A percentile compares a stretch with the other conserved stretches of the same genome.
These are phyloP conservation scores for Leucozona laternaria DNA, from an alignment of 2,888 invertebrate species.

Conservation along the genomic window DNA sequence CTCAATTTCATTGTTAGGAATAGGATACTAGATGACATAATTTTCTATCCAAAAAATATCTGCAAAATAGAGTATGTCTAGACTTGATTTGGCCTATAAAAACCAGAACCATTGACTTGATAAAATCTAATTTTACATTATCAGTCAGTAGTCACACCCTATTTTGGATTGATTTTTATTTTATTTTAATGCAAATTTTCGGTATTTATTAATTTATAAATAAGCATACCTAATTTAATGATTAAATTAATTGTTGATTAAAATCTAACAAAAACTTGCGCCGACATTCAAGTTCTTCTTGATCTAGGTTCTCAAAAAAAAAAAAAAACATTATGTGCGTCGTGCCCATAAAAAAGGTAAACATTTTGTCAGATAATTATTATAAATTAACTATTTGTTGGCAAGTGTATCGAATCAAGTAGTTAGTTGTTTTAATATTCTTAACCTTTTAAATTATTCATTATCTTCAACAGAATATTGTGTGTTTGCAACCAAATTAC, in stretches of 20 bases:
- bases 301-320: neutral
- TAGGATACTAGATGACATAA: too few relatives aligned
- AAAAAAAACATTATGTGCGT: neutral
- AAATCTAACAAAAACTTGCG: constrained; percentile 9
- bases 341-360: neutral
- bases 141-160: constrained; percentile 16
- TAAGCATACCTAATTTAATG: neutral
- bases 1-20: too few relatives aligned
- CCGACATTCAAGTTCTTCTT: neutral
- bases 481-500: neutral
- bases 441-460: neutral
- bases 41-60: too few relatives aligned
- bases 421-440: constrained; percentile 31
- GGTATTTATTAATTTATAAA: neutral
- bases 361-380: constrained; percentile 3
- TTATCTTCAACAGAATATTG: neutral
- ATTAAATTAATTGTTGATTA: constrained; percentile 7
- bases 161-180: neutral
- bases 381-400: constrained; percentile 10
- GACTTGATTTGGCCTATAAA: too few relatives aligned
- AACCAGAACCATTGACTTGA: neutral
- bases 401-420: constrained; percentile 41
- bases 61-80: too few relatives aligned
- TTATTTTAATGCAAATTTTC: neutral
- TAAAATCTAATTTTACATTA: neutral